Conservation (phyloP, 2,888 invertebrate species). For the Lasius fuliginosus region DNA sequence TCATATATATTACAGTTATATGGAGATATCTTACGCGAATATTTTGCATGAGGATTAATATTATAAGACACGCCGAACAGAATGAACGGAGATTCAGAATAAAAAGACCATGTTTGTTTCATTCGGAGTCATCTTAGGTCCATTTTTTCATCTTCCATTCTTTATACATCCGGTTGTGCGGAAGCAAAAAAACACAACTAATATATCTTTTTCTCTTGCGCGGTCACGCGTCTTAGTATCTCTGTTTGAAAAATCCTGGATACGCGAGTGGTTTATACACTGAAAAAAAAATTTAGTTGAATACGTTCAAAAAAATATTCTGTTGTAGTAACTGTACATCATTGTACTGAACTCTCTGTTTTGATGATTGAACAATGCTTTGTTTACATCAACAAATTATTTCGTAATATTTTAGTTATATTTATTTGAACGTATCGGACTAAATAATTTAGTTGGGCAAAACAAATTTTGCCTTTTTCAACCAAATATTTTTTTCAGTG, state of each 20-base stretch:
- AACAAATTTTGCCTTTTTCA: too few relatives aligned
- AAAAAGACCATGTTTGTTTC: not conserved
- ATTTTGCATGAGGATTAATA: not conserved
- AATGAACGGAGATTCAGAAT: not conserved
- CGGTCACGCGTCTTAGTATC: not conserved
- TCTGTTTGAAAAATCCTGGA: constrained; percentile 32
- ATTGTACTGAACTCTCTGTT: too few relatives aligned
- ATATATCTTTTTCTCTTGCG: constrained; percentile 17
- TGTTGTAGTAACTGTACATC: too few relatives aligned
- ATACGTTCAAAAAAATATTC: too few relatives aligned
- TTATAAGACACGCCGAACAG: not conserved
- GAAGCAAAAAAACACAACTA: not conserved
- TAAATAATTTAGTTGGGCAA: too few relatives aligned
- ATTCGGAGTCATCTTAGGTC: constrained; percentile 4
- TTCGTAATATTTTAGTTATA: too few relatives aligned
- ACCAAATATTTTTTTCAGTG: too few relatives aligned
- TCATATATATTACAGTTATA: too few relatives aligned
- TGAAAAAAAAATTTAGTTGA: too few relatives aligned
- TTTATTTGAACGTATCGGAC: too few relatives aligned
- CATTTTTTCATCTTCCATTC: not conserved
- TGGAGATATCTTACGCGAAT: not conserved
- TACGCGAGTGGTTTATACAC: constrained; percentile 28
- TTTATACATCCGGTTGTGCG: constrained; percentile 22
- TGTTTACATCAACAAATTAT: too few relatives aligned
- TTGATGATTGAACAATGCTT: too few relatives aligned